Evolutionary conservation across 1,140 invertebrate genomes (phyloP).

Genomic region (Drosophila santomea): DNA sequence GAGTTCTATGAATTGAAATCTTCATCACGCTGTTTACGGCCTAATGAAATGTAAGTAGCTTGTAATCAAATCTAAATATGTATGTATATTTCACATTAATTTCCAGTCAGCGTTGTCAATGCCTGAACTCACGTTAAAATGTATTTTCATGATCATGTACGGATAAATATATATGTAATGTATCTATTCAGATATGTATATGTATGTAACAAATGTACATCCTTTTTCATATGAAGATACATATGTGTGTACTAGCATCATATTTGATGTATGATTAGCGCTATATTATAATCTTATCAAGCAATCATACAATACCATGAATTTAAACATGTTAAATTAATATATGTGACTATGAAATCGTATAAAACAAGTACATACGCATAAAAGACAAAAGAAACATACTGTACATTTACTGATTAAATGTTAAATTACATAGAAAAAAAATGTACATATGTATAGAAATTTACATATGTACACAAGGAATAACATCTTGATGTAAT

Average conservation of each 20-base stretch:
- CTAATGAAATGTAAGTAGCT: constrained; percentile 35
- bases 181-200: neutral
- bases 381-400: neutral
- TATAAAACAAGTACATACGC: constrained; percentile 1
- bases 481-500: too few relatives aligned
- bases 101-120: neutral
- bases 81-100: neutral
- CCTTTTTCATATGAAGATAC: neutral
- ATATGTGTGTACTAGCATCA: neutral
- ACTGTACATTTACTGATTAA: neutral
- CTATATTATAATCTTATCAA: constrained; percentile 36
- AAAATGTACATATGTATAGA: too few relatives aligned
- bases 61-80: neutral
- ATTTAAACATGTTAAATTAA: neutral
- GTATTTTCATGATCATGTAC: neutral
- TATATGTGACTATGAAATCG: neutral
- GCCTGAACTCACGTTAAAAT: neutral
- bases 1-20: constrained; percentile 43
- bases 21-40: constrained; percentile 34
- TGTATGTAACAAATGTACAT: neutral
- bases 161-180: too few relatives aligned
- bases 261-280: constrained; percentile 34
- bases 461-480: too few relatives aligned
- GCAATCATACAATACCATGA: neutral
- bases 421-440: too few relatives aligned